phyloP scores from a whole-genome alignment of 1,140 invertebrate genomes.

The Euglossa dilemma region DNA sequence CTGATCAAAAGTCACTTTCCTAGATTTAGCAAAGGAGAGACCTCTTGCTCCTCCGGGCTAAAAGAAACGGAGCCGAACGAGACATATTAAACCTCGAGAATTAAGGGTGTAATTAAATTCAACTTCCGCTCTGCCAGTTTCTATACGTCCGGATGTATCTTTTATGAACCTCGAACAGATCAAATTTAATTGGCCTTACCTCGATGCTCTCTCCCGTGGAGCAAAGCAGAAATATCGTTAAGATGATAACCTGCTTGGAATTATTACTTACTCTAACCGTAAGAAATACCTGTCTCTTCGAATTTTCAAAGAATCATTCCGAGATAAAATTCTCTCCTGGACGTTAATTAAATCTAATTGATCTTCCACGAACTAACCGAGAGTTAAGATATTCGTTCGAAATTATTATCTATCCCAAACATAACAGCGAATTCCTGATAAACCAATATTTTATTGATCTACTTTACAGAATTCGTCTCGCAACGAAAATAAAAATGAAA shows the following conservation, averaged over 20 bases:
- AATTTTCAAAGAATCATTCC: too few species aligned
- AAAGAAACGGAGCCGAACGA: background rate
- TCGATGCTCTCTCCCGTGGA: background rate
- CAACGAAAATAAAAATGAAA: too few species aligned
- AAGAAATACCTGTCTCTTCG: too few species aligned
- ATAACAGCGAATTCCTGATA: too few species aligned
- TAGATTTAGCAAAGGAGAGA: background rate
- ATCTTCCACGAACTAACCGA: too few species aligned
- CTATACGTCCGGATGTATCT: background rate
- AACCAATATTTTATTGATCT: too few species aligned
- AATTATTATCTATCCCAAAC: too few species aligned
- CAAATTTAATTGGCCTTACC: background rate
- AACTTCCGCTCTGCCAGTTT: background rate
- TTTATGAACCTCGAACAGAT: background rate
- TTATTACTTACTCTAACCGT: background rate
- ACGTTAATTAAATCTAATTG: background rate
- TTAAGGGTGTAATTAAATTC: slow-evolving; percentile 4
- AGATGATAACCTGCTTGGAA: background rate
- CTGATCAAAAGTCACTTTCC: too few species aligned
- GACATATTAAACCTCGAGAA: background rate
- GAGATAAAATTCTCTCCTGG: too few species aligned
- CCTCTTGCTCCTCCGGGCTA: background rate
- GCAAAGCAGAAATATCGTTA: too few species aligned
- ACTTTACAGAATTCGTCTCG: too few species aligned
- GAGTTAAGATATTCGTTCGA: too few species aligned